Base-by-base conservation (phyloP, 2,797 vertebrate genomes). In the Hemibagrus guttatus region DNA sequence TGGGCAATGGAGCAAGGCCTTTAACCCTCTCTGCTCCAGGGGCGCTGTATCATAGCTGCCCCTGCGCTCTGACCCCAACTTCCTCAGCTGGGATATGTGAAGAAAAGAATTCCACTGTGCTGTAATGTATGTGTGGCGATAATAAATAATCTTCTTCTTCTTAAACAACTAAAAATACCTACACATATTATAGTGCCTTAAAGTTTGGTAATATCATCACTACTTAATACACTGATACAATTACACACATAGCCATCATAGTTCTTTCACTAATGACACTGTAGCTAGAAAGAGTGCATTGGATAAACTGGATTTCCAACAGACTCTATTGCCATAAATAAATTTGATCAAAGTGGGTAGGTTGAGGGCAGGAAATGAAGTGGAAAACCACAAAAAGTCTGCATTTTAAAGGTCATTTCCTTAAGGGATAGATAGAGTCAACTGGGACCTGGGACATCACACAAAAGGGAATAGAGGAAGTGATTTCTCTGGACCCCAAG, bases 101-200 rank as follows among this genome's bases (percentile, higher is more conserved):
- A n/a, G n/a, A n/a, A n/a, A n/a, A n/a, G n/a, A n/a, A n/a, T n/a
- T n/a, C n/a, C n/a, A n/a, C n/a, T n/a, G n/a, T n/a, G n/a, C n/a
- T n/a, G n/a, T n/a, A n/a, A n/a, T n/a, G n/a, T n/a, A n/a, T n/a
- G n/a, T n/a, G n/a, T n/a, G n/a, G n/a, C n/a, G n/a, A n/a, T n/a
- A n/a, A n/a, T n/a, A n/a, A n/a, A n/a, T n/a, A n/a, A n/a, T n/a
- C n/a, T n/a, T n/a, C n/a, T n/a, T n/a, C n/a, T n/a, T n/a, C n/a
- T 90, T 86, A 86, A 91, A 90, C 82, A 83, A 90, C 90, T 90
- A 85, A 92, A 93, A 91, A 93, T 91, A 91, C 42, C 4, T 64
- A 26, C 61, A 81, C 26, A 17, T 19, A 46, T 39, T 42, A 9
- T 1, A 64, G 11, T 64, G 35, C 12, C 11, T 81, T n/a, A n/a